Conservation (phyloP, 2,113 vertebrate genomes). For the Leucosticte australis region DNA sequence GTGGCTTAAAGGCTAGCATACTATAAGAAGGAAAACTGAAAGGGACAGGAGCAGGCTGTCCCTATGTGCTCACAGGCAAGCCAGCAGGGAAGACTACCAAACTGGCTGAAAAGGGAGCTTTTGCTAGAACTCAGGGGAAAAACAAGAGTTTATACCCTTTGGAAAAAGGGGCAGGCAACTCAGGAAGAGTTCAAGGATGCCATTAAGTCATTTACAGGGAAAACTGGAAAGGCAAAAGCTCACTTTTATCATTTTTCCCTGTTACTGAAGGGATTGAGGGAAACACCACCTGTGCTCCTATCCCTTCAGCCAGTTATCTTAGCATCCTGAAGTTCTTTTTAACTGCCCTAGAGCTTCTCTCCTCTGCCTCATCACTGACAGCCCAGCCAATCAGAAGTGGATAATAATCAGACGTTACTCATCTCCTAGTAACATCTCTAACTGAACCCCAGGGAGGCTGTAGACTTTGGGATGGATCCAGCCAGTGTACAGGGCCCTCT, state of each 20-base stretch:
- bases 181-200: background rate
- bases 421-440: background rate
- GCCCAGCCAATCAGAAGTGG: no score
- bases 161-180: background rate
- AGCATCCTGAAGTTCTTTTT: background rate
- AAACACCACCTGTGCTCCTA: background rate
- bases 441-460: background rate
- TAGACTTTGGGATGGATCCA: background rate
- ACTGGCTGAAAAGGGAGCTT: background rate
- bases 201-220: background rate
- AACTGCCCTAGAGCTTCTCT: background rate
- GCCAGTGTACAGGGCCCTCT: rapidly evolving
- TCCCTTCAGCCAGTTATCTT: background rate
- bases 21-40: background rate
- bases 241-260: background rate
- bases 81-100: background rate
- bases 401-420: background rate
- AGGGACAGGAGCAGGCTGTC: background rate
- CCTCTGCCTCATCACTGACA: background rate
- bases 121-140: background rate
- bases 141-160: background rate
- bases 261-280: background rate
- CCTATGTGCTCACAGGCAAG: background rate
- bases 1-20: background rate
- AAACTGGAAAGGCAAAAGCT: background rate